phyloP scores from a whole-genome alignment of 1,140 invertebrate genomes.

The Platyscapa corneri region DNA sequence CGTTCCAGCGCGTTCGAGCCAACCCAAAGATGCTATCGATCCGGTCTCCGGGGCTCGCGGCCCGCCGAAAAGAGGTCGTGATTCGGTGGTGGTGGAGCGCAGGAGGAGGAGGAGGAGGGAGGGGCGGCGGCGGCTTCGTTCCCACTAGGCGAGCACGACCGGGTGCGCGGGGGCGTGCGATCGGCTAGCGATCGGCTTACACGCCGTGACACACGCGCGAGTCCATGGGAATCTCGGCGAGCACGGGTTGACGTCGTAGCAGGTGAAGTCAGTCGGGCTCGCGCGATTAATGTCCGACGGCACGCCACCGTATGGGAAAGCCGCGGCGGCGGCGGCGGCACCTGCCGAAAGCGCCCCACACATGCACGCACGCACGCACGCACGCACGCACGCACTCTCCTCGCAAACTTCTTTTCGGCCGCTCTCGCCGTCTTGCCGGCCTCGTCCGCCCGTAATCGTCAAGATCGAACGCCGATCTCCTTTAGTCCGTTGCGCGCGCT shows the following conservation, averaged over 20 bases:
- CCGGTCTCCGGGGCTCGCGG: no score
- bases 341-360: conserved; percentile 64
- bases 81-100: no score
- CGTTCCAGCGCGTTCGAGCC: no score
- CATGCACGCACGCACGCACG: conserved; percentile 12
- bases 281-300: conserved; percentile 60
- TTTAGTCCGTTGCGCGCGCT: no score
- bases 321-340: conserved; percentile 60
- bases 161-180: background rate
- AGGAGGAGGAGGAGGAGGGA: no score
- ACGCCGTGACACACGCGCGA: background rate
- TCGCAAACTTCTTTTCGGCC: background rate
- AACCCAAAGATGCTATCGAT: no score
- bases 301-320: conserved; percentile 65
- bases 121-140: background rate
- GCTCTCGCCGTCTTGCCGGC: no score
- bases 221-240: conserved; percentile 64
- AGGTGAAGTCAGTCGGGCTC: conserved; percentile 58
- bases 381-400: background rate
- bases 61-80: no score
- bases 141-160: conserved; percentile 46
- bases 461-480: no score
- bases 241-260: conserved; percentile 20
- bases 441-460: no score
- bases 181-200: conserved; percentile 22